Base-by-base conservation (phyloP, 2,113 vertebrate genomes). In the Sinocyclocheilus anophthalmus region DNA sequence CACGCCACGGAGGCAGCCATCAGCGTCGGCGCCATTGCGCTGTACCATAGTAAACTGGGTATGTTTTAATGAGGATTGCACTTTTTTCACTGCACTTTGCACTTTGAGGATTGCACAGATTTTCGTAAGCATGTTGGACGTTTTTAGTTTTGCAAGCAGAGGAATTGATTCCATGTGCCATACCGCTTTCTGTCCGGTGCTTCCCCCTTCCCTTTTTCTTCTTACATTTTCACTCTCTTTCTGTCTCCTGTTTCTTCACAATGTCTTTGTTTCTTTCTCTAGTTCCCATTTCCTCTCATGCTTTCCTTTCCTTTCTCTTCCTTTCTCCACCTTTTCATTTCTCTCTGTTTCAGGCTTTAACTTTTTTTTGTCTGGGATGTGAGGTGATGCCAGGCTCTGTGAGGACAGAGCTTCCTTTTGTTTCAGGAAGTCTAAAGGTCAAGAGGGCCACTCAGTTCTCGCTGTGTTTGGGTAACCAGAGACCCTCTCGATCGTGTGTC, bases 371-470 rank as follows among this genome's bases (percentile, higher is more conserved):
- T 69, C 91, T 85, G 88, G 77, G 87, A 84, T 24, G 86, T 76
- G 85, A 89, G 85, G 81, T 85, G 90, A 88, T 48, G 73, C 42
- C 63, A 18, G 69, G 37, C 11, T 42, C 9, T 75, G 39, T 13
- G 84, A 72, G 73, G 88, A 93, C 91, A 89, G 86, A 61, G 70
- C n/a, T 18, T 83, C 57, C 87, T 89, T 91, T 94, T 95, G 93
- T 94, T 89, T 88, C 87, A 84, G 85, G 73, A 76, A 50, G 73
- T 76, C 72, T 75, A 76, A 55, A 72, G 45, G 76, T 84, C 70
- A 69, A 18, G 53, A 45, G 55, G 84, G 53, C 33, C 88, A 22
- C 84, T 86, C 85, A 89, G 90, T 92, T 83, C 90, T 88, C 89
- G 10, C 20, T 93, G 83, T 2, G 72, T 78, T 76, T 83, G 75